Base-by-base conservation (phyloP, 2,113 vertebrate species). In the Forbesichthys agassizii region DNA sequence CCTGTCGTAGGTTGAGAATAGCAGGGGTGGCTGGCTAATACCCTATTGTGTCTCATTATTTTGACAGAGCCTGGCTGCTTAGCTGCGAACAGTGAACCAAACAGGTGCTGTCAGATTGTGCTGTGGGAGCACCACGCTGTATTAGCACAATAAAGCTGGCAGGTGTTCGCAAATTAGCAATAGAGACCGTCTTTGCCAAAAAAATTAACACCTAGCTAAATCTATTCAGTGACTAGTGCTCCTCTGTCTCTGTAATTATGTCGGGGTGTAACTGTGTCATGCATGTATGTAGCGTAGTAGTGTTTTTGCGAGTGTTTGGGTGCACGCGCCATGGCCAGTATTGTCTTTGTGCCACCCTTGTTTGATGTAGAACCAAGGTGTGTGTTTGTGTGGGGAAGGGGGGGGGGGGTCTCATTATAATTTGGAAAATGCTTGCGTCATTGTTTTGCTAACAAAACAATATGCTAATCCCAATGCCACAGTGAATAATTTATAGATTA, bases 101-200 rank as follows among this genome's bases (percentile, higher is more conserved):
- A 58, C 85, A 85, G 83, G 83, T 88, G 84, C 79, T 63, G 33
- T 49, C 47, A 55, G 33, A 61, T 12, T 36, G 63, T 64, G 55
- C 46, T 11, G 55, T 12, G 60, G 61, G 80, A 55, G 64, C 66
- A 61, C 73, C 11, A 52, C 57, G 20, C 20, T 36, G 59, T 16
- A 84, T 89, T 88, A 81, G 65, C 87, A 87, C 83, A 79, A 87
- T 67, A 90, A 91, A 77, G 56, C 68, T 73, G 65, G 73, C 90
- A 90, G 87, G 87, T 90, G 90, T 80, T 75, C 79, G 7, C 81
- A 83, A 80, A 81, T 84, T 75, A 78, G 18, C 52, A 62, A 64
- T 53, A 61, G 66, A 71, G 11, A 74, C 69, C 68, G 16, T 64
- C 71, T 58, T 42, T 69, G 71, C 64, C 73, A 80, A 86, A 75